Percentiles rank a stretch among this genome's conserved stretches.
Conservation (phyloP, 2,797 vertebrate genomes). For the Nasua narica region DNA sequence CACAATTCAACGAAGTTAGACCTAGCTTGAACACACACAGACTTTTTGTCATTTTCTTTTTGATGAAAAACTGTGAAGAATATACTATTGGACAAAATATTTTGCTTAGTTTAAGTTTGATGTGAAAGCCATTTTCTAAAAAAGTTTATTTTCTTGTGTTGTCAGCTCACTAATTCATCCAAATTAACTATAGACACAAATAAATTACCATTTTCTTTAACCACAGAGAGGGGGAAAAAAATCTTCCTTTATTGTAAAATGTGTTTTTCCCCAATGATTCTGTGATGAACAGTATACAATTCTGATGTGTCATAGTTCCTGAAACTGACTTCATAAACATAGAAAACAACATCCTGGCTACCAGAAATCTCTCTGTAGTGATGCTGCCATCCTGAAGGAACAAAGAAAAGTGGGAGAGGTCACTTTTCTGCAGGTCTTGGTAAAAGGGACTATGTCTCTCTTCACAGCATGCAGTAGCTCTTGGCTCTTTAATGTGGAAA, state of each 20-base stretch:
- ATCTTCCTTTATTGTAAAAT: constrained; percentile 28
- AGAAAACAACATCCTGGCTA: neutral
- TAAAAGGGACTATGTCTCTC: constrained; percentile 10
- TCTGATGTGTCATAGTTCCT: neutral
- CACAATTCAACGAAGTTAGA: neutral
- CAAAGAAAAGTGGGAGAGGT: neutral
- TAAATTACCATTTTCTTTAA: constrained; percentile 62
- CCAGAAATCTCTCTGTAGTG: neutral
- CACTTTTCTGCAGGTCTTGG: neutral
- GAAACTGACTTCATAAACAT: neutral
- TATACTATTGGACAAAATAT: neutral
- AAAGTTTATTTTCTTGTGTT: neutral
- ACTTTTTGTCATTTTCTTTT: neutral
- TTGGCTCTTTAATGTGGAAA: constrained; percentile 12
- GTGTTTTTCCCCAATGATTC: constrained; percentile 30
- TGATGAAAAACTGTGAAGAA: neutral
- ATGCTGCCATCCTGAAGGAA: neutral
- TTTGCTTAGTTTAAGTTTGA: neutral
- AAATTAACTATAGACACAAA: constrained; percentile 40
- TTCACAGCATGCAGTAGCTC: constrained; percentile 2
- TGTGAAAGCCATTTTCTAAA: neutral
- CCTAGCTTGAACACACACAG: neutral
- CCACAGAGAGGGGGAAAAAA: neutral
- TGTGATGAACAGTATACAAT: neutral
- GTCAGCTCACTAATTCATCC: constrained; percentile 62